These are phyloP conservation scores for Ophion slaviceki DNA, from an alignment of 2,888 invertebrate genomes.

Conservation along the genomic window DNA sequence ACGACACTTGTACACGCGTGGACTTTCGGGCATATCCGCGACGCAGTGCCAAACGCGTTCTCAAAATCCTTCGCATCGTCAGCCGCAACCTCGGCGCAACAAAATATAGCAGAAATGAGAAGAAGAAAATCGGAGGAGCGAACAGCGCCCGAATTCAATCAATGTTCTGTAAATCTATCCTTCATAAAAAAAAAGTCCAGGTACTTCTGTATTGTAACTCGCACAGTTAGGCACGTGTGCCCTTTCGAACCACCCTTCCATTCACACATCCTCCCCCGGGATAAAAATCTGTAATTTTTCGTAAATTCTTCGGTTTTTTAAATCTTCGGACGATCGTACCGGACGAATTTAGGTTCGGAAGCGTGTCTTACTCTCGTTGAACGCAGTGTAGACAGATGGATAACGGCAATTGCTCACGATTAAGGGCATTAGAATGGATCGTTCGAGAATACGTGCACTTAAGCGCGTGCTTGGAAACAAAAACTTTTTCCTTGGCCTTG, in stretches of 20 bases:
- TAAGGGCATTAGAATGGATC: background rate
- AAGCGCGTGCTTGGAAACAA: background rate
- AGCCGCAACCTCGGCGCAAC: conserved; percentile 32
- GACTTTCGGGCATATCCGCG: conserved; percentile 29
- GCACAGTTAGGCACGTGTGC: conserved; percentile 40
- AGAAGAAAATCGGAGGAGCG: conserved; percentile 9
- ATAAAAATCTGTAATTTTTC: conserved; percentile 28
- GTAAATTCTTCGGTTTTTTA: conserved; percentile 16
- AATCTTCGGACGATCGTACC: background rate
- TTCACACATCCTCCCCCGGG: conserved; percentile 14
- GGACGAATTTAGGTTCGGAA: too few relatives aligned
- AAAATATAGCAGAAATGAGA: conserved; percentile 14
- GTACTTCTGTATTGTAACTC: conserved; percentile 55
- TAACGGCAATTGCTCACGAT: background rate
- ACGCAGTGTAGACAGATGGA: background rate
- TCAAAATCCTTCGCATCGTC: conserved; percentile 4
- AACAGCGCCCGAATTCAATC: conserved; percentile 49
- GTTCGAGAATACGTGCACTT: background rate
- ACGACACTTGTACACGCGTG: conserved; percentile 17
- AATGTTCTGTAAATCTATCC: conserved; percentile 50
- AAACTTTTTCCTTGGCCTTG: background rate
- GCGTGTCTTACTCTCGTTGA: too few relatives aligned
- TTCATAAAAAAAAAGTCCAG: conserved; percentile 43
- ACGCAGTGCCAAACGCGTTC: conserved; percentile 37
- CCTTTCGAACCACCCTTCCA: conserved; percentile 8